Base-by-base conservation (phyloP, 2,888 invertebrate genomes). In the Leucophenga maculata region DNA sequence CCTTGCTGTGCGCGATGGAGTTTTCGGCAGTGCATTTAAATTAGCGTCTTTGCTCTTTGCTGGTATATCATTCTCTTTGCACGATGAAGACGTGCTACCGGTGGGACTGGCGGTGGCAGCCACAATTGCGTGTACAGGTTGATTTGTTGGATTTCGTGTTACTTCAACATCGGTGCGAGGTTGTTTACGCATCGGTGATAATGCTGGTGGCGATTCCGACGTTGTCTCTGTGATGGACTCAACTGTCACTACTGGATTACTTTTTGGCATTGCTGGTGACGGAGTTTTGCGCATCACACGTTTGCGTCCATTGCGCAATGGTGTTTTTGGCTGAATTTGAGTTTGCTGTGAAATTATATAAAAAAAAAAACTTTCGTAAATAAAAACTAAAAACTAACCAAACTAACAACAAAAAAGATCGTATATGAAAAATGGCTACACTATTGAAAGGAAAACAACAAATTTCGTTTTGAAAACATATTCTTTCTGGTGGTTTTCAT, bases 291-390 rank as follows among this genome's bases (percentile, higher is more conserved):
- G 76, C 26, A 82, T 73, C 11, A 78, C 66, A 9, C 85, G 77
- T 50, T 85, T 85, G 6, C 85, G 82, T 4, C 85, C 85, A 67
- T 85, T 85, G 14, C 86, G 78, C 50, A 85, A 6, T 13, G 86
- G 86, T 11, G 86, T 84, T 9, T 77, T 74, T 18, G 73, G 69
- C 8, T 70, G 73, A 59, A 75, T 69, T 55, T 78, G 69, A 48
- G 74, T 76, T 50, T 76, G 77, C 20, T 67, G 72, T 73, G 18
- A 60, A 39, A 18, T n/a, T 75, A 68, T 72, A 70, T 55, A 48
- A 65, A 69, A 26, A 71, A 46, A 72, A 39, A 69, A 39, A 39
- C 39, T 39, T 3, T 39, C 8, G 11, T 69, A 70, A 44, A 57
- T 59, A 69, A 66, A 46, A 39, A 68, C 22, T 14, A 65, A 52